Base-by-base conservation (phyloP, 2,797 vertebrate genomes). In the Prunella strophiata region DNA sequence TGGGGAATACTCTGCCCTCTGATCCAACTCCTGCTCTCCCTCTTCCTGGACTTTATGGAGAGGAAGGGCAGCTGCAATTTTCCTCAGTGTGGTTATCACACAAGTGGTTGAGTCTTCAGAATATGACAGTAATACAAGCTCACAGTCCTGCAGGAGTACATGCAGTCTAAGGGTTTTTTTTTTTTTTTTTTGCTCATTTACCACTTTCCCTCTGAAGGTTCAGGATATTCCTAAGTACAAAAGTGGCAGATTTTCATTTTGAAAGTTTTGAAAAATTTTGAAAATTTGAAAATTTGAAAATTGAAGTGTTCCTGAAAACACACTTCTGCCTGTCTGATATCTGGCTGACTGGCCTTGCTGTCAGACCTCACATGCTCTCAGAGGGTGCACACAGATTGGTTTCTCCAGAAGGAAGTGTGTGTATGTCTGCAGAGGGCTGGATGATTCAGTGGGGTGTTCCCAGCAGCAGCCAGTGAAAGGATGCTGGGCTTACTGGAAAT, bases 381-480 rank as follows among this genome's bases (percentile, higher is more conserved):
- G 40, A 59, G 32, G 18, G 19, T 50, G 45, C 47, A 58, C 67
- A 59, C 14, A 62, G 66, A 58, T 59, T 29, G 25, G 10, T 74
- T 91, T 67, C 57, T 92, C 42, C 23, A 29, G 47, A 85, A 25
- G 48, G 43, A 94, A 91, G 38, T 50, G 45, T 1, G 4, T 4
- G 5, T 50, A 16, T 1, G 0, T 61, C 79, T 91, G 55, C 52
- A 73, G 57, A 82, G 55, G 14, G 13, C 8, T 76, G 86, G 21
- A 70, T 94, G 94, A 95, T 90, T 93, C 94, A 95, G 27, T 30
- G 38, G 45, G 74, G 55, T 79, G 75, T 93, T 95, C 90, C 83
- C 74, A 93, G 86, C 77, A 92, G 55, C 51, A 82, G 80, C 40
- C 70, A 72, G 50, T 57, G 76, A 85, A 85, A 85, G 76, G 93